phyloP scores from a whole-genome alignment of 2,888 invertebrate species.

The Brenthis hecate region DNA sequence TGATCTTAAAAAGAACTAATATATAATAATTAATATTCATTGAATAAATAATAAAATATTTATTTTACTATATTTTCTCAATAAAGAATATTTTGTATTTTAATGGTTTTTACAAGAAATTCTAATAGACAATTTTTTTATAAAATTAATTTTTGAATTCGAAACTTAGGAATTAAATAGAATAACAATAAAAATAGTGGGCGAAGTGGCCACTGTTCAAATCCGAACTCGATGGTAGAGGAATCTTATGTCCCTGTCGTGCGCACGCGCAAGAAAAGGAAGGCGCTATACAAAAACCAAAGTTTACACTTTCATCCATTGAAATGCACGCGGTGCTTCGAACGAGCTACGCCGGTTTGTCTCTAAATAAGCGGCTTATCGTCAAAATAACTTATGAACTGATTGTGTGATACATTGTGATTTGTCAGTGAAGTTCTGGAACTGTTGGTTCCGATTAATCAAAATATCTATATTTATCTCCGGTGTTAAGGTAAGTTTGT shows the following conservation, averaged over 20 bases:
- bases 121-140: not conserved
- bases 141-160: not conserved
- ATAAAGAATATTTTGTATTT: too few species aligned
- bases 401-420: constrained; percentile 49
- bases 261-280: constrained; percentile 60
- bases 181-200: constrained; percentile 71
- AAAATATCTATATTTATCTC: constrained; percentile 21
- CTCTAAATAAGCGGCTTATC: constrained; percentile 66
- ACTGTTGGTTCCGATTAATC: constrained; percentile 29
- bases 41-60: too few species aligned
- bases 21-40: too few species aligned
- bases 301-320: constrained; percentile 80
- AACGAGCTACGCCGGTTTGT: constrained; percentile 65
- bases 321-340: constrained; percentile 79
- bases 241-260: constrained; percentile 58
- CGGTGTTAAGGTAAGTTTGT: constrained; percentile 36
- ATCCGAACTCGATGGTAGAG: constrained; percentile 60
- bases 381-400: constrained; percentile 61
- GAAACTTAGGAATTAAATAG: constrained; percentile 41
- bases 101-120: too few species aligned
- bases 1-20: not conserved
- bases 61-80: too few species aligned
- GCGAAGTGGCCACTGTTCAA: constrained; percentile 69
- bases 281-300: constrained; percentile 79
- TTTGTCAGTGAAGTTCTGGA: constrained; percentile 36